Evolutionary conservation across 92 coral and sea anemone species (phyloP).

Genomic region (Heliopora coerulea): DNA sequence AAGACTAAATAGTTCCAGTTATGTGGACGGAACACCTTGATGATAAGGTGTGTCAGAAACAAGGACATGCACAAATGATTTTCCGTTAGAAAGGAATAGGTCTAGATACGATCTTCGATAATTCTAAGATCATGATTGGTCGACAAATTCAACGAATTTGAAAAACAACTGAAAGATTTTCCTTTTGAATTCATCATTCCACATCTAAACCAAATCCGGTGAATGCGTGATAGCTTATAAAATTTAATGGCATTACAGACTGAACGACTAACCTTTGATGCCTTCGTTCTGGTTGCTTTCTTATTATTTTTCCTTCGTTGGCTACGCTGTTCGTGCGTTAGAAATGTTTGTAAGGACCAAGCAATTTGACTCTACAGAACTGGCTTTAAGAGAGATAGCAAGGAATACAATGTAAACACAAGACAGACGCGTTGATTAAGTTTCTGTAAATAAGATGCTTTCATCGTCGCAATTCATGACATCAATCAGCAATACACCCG

Average conservation of each 20-base stretch:
- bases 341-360: not conserved
- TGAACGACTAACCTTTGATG: constrained; percentile 11
- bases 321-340: not conserved
- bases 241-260: no score
- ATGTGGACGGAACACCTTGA: constrained; percentile 5
- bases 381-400: constrained; percentile 7
- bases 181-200: not conserved
- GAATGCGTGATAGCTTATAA: no score
- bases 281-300: no score
- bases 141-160: not conserved
- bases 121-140: not conserved
- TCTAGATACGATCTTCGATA: constrained; percentile 25
- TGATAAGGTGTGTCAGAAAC: constrained; percentile 20
- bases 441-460: constrained; percentile 42
- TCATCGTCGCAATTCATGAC: constrained; percentile 40
- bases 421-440: constrained; percentile 43
- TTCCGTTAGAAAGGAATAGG: not conserved
- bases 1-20: no score
- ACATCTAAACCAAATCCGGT: no score
- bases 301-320: not conserved
- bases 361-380: not conserved
- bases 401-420: constrained; percentile 36
- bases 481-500: constrained; percentile 33
- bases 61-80: not conserved
- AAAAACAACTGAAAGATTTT: not conserved